These are phyloP conservation scores for Epicauta chinensis DNA, from an alignment of 1,140 invertebrate genomes.

Conservation along the genomic window DNA sequence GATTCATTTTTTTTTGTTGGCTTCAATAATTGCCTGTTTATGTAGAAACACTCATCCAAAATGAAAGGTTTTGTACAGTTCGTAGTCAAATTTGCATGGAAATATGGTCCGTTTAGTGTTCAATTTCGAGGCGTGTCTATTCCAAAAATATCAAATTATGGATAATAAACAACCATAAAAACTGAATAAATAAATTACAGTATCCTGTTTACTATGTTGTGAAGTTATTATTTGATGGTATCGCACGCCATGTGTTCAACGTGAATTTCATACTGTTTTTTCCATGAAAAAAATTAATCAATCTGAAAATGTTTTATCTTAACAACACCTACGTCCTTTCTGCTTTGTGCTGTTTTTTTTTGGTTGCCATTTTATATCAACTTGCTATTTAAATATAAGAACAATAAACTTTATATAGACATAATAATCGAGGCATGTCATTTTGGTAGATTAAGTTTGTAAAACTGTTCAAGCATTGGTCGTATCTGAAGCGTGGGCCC, in stretches of 20 bases:
- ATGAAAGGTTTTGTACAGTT: no score
- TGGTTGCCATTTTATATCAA: no score
- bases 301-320: conserved; percentile 3
- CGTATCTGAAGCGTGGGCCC: conserved; percentile 6
- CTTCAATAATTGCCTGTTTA: no score
- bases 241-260: conserved; percentile 11
- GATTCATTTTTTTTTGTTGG: no score
- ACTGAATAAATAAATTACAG: neutral
- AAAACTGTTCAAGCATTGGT: neutral
- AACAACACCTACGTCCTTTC: neutral
- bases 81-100: no score
- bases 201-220: conserved; percentile 14
- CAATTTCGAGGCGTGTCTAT: no score
- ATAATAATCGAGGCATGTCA: conserved; percentile 5
- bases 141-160: no score
- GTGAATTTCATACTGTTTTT: conserved; percentile 1
- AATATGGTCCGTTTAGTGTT: no score
- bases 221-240: conserved; percentile 5
- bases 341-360: neutral
- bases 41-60: no score
- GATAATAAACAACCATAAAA: no score
- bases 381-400: no score
- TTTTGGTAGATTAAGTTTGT: conserved; percentile 14
- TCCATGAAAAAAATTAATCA: neutral
- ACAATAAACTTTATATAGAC: neutral